Conservation (phyloP, 2,888 invertebrate species). For the Suillia variegata region DNA sequence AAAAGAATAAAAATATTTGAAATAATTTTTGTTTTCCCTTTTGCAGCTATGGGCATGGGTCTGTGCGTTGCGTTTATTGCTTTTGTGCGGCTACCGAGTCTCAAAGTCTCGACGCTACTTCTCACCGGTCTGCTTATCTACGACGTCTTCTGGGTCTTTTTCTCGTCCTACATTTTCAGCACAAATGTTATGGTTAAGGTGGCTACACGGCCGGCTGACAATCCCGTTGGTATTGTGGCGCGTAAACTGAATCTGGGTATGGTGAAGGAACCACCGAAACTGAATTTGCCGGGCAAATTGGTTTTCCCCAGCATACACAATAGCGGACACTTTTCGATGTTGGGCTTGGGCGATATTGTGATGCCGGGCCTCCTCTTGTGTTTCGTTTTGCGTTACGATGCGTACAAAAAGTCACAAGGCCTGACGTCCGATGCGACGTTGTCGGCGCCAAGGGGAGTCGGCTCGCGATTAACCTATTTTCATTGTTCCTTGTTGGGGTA, state of each 20-base stretch:
- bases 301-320: conserved; percentile 98
- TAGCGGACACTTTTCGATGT: conserved; percentile 96
- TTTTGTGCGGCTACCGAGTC: conserved; percentile 91
- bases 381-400: conserved; percentile 96
- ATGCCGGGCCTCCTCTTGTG: conserved; percentile 96
- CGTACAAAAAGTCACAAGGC: conserved; percentile 84
- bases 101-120: conserved; percentile 93
- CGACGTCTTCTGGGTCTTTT: conserved; percentile 99
- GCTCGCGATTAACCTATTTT: conserved; percentile 87
- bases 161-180: conserved; percentile 97
- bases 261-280: conserved; percentile 89
- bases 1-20: neutral
- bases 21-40: neutral
- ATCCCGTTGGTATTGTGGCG: conserved; percentile 92
- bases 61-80: conserved; percentile 97
- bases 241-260: conserved; percentile 90
- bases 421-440: conserved; percentile 65
- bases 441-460: conserved; percentile 65
- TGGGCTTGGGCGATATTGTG: conserved; percentile 84
- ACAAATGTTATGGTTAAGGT: conserved; percentile 98
- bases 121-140: conserved; percentile 92
- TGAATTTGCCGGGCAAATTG: conserved; percentile 94
- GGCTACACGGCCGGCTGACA: conserved; percentile 84
- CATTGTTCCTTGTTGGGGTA: conserved; percentile 95
- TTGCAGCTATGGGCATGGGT: conserved; percentile 94